These are phyloP conservation scores for Tarsius wallacei DNA, from an alignment of 2,797 vertebrate genomes.

Conservation along the genomic window DNA sequence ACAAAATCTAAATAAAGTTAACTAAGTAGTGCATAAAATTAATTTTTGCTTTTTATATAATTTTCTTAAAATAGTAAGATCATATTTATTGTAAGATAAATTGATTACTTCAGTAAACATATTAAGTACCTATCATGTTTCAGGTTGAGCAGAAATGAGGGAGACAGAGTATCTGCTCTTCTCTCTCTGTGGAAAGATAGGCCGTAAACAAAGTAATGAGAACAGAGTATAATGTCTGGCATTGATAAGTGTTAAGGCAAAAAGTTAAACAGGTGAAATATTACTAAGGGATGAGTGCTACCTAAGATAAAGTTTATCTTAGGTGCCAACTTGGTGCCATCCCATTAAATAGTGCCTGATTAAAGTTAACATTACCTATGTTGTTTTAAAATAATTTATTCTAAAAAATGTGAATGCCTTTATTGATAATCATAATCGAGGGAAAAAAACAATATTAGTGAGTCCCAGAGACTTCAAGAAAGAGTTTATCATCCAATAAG, in stretches of 20 bases:
- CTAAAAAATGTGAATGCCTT: not conserved
- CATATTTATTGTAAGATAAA: not conserved
- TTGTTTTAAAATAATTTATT: not conserved
- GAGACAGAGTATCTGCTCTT: not conserved
- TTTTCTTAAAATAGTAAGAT: not conserved
- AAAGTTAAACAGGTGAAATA: not conserved
- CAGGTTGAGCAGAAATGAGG: not conserved
- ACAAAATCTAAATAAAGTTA: not conserved
- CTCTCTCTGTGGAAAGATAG: not conserved
- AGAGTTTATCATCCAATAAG: not conserved
- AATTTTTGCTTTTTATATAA: slow-evolving; percentile 7
- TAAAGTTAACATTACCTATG: not conserved
- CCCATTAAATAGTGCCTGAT: not conserved
- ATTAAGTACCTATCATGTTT: not conserved
- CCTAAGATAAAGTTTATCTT: not conserved
- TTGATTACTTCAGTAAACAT: not conserved
- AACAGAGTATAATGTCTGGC: not conserved
- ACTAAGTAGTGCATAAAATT: not conserved
- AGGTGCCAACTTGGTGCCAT: not conserved
- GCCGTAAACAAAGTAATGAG: not conserved
- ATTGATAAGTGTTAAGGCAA: not conserved
- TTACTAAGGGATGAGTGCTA: not conserved
- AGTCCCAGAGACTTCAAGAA: not conserved
- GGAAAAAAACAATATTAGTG: not conserved
- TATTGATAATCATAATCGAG: not conserved